phyloP scores from a whole-genome alignment of 2,113 vertebrate genomes.

The Psilopogon haemacephalus region DNA sequence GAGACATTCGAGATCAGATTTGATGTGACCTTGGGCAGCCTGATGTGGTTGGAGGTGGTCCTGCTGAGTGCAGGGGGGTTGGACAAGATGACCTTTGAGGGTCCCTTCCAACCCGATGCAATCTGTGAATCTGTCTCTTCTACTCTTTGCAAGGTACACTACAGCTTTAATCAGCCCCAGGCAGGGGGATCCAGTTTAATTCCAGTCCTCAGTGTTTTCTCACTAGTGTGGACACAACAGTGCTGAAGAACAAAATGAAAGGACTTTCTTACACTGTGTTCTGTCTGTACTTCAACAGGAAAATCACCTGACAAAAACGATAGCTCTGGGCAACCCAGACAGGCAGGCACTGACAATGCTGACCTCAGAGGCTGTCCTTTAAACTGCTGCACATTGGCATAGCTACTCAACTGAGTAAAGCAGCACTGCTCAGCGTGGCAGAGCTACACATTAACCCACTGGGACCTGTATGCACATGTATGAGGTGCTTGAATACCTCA shows the following conservation, averaged over 20 bases:
- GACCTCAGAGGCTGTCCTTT: neutral
- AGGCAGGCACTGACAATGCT: neutral
- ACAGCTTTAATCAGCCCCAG: neutral
- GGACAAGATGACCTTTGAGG: no score
- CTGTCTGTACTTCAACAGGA: neutral
- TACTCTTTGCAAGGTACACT: neutral
- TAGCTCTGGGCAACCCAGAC: neutral
- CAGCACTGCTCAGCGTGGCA: neutral
- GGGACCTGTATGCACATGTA: neutral
- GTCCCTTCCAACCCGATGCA: no score
- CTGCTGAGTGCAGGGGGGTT: no score
- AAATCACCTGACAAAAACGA: neutral
- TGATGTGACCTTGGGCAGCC: no score
- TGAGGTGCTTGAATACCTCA: neutral
- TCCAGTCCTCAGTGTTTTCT: neutral
- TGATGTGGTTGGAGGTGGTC: no score
- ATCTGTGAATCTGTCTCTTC: neutral
- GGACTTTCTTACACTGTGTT: neutral
- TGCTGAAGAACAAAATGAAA: neutral
- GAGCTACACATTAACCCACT: neutral
- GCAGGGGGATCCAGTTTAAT: neutral
- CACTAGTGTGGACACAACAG: neutral
- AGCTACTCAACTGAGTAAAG: neutral
- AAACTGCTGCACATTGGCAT: neutral
- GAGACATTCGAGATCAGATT: no score